Percentiles rank a stretch among this genome's conserved stretches.
Evolutionary conservation across 1,140 invertebrate genomes (phyloP).

Genomic region (Agrypnia vestita): DNA sequence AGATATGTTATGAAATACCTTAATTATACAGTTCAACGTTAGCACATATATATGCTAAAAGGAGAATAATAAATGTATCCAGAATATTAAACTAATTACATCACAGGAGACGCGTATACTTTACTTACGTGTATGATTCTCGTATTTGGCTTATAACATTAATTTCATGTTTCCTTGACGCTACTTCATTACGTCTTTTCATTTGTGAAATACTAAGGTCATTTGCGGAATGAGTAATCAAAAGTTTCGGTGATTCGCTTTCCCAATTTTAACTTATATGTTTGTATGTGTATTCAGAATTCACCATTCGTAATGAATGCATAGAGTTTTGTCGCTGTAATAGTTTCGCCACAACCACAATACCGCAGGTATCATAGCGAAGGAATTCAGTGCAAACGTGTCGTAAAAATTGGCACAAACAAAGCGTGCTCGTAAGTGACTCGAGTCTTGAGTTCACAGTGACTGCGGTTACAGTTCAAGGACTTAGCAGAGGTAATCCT

Average conservation of each 20-base stretch:
- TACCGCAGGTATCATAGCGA: constrained; percentile 8
- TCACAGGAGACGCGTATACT: too few species aligned
- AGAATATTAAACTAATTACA: too few species aligned
- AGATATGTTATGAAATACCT: too few species aligned
- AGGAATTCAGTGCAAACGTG: constrained; percentile 10
- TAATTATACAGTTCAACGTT: too few species aligned
- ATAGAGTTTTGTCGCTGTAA: not conserved
- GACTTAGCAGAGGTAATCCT: constrained; percentile 34
- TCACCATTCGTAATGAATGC: not conserved
- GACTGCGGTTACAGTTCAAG: constrained; percentile 19
- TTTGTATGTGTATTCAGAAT: not conserved
- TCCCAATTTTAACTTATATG: not conserved
- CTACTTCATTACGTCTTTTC: not conserved
- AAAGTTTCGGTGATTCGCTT: too few species aligned
- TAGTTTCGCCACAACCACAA: not conserved
- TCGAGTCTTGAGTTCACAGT: constrained; percentile 24
- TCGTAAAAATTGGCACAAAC: constrained; percentile 37
- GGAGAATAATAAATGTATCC: too few species aligned
- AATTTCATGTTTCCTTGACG: not conserved
- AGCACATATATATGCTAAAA: too few species aligned
- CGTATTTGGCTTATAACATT: too few species aligned
- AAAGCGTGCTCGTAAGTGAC: not conserved
- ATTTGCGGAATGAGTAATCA: not conserved
- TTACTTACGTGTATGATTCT: too few species aligned
- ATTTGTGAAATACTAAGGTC: constrained; percentile 2